These are phyloP conservation scores for Knipowitschia caucasica DNA, from an alignment of 2,797 vertebrate genomes.

Conservation along the genomic window DNA sequence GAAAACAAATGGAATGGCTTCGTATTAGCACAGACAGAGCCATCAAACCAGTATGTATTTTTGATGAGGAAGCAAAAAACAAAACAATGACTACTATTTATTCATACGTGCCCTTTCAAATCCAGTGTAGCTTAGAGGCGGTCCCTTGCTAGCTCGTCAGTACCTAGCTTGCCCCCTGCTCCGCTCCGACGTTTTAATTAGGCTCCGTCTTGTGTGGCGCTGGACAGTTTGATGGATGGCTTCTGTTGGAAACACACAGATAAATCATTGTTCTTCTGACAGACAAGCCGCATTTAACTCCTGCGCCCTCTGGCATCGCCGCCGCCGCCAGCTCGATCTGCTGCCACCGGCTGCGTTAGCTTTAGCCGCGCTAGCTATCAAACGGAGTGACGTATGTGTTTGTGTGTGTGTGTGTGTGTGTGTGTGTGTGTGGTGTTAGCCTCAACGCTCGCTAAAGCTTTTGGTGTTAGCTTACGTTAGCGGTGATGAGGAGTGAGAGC, in stretches of 20 bases:
- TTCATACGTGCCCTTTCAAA: too few relatives aligned
- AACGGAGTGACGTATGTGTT: conserved; percentile 33
- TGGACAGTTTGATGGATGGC: conserved; percentile 48
- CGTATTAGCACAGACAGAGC: too few relatives aligned
- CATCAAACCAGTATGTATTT: too few relatives aligned
- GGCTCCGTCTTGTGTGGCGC: conserved; percentile 42
- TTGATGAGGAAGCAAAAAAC: too few relatives aligned
- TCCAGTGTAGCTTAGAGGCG: not conserved
- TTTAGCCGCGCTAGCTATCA: conserved; percentile 38
- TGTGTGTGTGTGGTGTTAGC: conserved; percentile 38
- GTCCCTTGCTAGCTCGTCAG: conserved; percentile 10
- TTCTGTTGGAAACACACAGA: conserved; percentile 51
- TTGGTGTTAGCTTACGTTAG: conserved; percentile 61
- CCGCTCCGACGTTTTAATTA: conserved; percentile 58
- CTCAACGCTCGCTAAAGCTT: conserved; percentile 41
- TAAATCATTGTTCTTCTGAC: conserved; percentile 63
- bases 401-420: too few relatives aligned
- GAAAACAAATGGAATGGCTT: too few relatives aligned
- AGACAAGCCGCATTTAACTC: conserved; percentile 51
- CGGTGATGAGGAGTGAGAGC: conserved; percentile 10
- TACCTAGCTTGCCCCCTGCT: conserved; percentile 17
- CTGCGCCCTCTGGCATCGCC: conserved; percentile 22
- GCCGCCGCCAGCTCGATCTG: conserved; percentile 10
- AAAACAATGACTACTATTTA: too few relatives aligned
- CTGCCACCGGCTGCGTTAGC: not conserved